Evolutionary conservation across 1,140 invertebrate genomes (phyloP).

Genomic region (Dryas iulia): DNA sequence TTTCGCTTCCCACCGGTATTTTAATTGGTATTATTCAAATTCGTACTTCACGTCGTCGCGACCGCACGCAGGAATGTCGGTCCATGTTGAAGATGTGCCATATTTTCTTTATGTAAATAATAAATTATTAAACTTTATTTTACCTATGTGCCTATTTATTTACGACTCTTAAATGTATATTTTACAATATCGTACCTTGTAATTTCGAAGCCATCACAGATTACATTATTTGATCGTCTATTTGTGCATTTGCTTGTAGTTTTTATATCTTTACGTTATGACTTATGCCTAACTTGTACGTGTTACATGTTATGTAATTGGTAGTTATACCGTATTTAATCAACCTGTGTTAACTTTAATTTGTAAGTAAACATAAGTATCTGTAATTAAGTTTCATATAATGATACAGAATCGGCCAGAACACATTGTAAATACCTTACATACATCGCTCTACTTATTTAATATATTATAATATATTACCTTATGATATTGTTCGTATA

Average conservation of each 20-base stretch:
- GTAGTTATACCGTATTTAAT: slow-evolving; percentile 39
- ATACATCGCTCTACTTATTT: slow-evolving; percentile 40
- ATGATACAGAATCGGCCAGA: slow-evolving; percentile 31
- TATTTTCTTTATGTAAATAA: slow-evolving; percentile 79
- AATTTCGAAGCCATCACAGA: slow-evolving; percentile 63
- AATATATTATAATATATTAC: slow-evolving; percentile 40
- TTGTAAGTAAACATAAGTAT: slow-evolving; percentile 33
- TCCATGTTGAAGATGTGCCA: slow-evolving; percentile 77
- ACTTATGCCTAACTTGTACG: slow-evolving; percentile 29
- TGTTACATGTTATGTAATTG: slow-evolving; percentile 22
- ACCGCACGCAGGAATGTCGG: slow-evolving; percentile 50
- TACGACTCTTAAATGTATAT: slow-evolving; percentile 60
- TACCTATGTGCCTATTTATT: slow-evolving; percentile 77
- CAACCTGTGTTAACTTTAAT: slow-evolving; percentile 42
- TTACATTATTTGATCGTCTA: slow-evolving; percentile 42
- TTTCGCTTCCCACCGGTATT: slow-evolving; percentile 78
- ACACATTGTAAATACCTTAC: slow-evolving; percentile 43
- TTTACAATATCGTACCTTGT: slow-evolving; percentile 43
- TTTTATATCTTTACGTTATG: slow-evolving; percentile 57
- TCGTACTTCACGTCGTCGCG: slow-evolving; percentile 44
- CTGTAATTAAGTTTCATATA: slow-evolving; percentile 29
- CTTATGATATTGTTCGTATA: slow-evolving; percentile 49
- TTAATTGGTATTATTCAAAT: slow-evolving; percentile 78
- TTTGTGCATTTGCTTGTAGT: slow-evolving; percentile 77
- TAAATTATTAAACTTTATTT: slow-evolving; percentile 74